Conservation (phyloP, 92 coral and sea anemone genomes). For the Plumapathes pennacea region DNA sequence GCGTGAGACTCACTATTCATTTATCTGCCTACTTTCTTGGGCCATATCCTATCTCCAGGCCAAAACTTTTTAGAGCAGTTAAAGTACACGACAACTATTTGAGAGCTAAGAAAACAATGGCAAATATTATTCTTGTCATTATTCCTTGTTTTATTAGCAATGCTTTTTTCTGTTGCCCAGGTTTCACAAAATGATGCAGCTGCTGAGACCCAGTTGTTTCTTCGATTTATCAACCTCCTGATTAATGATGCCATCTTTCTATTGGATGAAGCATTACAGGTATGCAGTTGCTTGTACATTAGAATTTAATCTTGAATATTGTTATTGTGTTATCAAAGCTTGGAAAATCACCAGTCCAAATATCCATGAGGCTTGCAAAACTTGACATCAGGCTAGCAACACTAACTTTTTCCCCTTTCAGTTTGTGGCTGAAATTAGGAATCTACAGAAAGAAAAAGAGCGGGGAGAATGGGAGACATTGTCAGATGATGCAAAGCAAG, state of each 20-base stretch:
- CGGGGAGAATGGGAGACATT: constrained; percentile 77
- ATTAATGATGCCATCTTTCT: constrained; percentile 88
- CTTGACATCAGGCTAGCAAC: too few species aligned
- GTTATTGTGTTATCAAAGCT: too few species aligned
- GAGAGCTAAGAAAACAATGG: too few species aligned
- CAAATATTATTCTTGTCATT: neutral
- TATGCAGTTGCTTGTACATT: too few species aligned
- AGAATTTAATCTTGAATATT: neutral
- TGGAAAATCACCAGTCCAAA: too few species aligned
- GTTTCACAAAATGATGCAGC: neutral
- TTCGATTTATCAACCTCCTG: constrained; percentile 88
- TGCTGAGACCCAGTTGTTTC: constrained; percentile 51
- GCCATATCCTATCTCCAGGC: too few species aligned
- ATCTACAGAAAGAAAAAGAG: constrained; percentile 70
- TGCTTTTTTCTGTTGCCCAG: constrained; percentile 35
- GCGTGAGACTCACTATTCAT: neutral
- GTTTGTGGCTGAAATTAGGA: constrained; percentile 78
- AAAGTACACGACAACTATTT: too few species aligned
- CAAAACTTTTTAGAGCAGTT: too few species aligned
- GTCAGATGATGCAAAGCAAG: constrained; percentile 58
- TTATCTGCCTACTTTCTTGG: too few species aligned
- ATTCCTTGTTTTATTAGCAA: neutral
- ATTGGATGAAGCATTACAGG: constrained; percentile 93
- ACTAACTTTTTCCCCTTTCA: constrained; percentile 1
- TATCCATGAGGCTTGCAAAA: too few species aligned